Percentiles rank a stretch among this genome's conserved stretches.
Evolutionary conservation across 2,113 vertebrate genomes (phyloP).

Genomic region (Hirundichthys speculiger): DNA sequence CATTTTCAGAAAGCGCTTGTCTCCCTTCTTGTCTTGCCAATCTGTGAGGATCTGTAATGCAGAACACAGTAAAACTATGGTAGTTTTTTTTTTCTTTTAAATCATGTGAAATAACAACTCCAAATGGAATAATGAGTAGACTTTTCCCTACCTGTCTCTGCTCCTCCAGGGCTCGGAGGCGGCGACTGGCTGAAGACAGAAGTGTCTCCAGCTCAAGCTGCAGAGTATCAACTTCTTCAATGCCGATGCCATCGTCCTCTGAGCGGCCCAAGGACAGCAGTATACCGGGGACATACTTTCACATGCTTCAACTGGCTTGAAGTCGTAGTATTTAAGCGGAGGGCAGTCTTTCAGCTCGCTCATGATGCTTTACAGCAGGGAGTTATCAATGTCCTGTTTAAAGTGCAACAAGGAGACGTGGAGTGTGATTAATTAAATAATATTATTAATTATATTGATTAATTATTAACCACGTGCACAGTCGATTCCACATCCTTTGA

Average conservation of each 20-base stretch:
- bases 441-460: too few species aligned
- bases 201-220: conserved; percentile 97
- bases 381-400: conserved; percentile 27
- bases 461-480: too few species aligned
- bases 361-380: conserved; percentile 77
- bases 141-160: conserved; percentile 90
- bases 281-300: conserved; percentile 96
- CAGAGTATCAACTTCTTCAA: conserved; percentile 96
- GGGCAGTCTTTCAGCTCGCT: conserved; percentile 98
- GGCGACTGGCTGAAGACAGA: conserved; percentile 92
- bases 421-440: neutral
- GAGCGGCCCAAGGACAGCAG: conserved; percentile 94
- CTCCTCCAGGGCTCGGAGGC: conserved; percentile 92
- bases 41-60: conserved; percentile 93
- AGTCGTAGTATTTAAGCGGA: conserved; percentile 97
- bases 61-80: neutral
- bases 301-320: conserved; percentile 97
- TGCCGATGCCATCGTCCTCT: conserved; percentile 97
- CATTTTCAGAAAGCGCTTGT: conserved; percentile 91
- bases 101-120: too few species aligned
- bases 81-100: too few species aligned
- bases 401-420: neutral
- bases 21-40: conserved; percentile 99
- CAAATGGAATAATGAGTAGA: neutral
- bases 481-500: too few species aligned